phyloP scores from a whole-genome alignment of 2,888 invertebrate genomes.

The Rotaria magnacalcarata region DNA sequence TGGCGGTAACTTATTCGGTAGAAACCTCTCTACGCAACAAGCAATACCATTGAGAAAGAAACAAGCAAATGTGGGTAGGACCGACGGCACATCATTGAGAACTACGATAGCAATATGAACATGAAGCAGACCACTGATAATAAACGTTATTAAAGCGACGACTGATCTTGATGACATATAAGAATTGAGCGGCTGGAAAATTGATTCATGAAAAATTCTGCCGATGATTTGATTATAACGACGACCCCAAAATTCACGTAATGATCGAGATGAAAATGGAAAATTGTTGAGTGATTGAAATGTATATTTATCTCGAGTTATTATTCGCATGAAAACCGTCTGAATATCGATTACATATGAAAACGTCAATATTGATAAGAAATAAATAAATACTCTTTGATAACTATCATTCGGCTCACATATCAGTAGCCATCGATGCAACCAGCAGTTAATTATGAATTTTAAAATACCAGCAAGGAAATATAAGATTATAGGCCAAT shows the following conservation, averaged over 20 bases:
- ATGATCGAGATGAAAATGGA: neutral
- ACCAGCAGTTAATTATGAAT: neutral
- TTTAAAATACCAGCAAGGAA: neutral
- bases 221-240: neutral
- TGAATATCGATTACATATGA: neutral
- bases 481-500: neutral
- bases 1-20: neutral
- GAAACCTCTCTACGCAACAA: neutral
- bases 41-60: neutral
- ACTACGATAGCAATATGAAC: neutral
- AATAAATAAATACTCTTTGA: neutral
- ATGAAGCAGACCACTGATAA: neutral
- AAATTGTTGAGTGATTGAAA: neutral
- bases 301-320: constrained; percentile 3
- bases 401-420: neutral
- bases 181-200: neutral
- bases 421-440: neutral
- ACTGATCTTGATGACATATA: neutral
- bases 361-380: neutral
- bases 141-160: neutral
- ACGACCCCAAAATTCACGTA: neutral
- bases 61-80: neutral
- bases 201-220: neutral
- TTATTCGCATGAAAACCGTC: neutral
- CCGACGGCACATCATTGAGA: neutral